Evolutionary conservation across 1,140 invertebrate species (phyloP), one percentile per base, ranked within the genome.

Genomic region (Cecropterus lyciades): DNA sequence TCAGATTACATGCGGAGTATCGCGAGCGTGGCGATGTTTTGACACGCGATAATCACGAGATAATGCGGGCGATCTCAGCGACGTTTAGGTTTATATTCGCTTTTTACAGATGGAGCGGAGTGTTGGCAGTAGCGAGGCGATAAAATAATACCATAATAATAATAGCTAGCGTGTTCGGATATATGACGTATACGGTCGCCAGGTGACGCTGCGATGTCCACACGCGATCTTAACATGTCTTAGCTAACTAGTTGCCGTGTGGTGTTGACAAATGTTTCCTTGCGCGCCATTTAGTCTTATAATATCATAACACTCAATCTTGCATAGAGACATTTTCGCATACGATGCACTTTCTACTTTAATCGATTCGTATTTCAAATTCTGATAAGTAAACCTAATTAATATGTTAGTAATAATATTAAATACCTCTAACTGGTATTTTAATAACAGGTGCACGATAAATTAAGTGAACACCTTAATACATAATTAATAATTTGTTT

Each of bases 41-140:
- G 91, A 92, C 91, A 92, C 89, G 90, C 89, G 91, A 92, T 92
- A 92, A 92, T 92, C 89, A 91, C 82, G 82, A 91, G 89, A 91
- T 92, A 92, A 92, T 92, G 83, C 89, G 82, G 77, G 79, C 87
- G 86, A 92, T 92, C 87, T 88, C 82, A 66, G 75, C 79, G 80
- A 80, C 87, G 79, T 87, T 92, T 90, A 89, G 86, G 87, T 89
- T 89, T 85, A 91, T 89, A 92, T 89, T 91, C 80, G 82, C 85
- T 92, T 92, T 91, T 89, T 87, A 83, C 84, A 82, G 79, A 73
- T 72, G 67, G 68, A 78, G 74, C 79, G 70, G 75, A 81, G 79
- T 81, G 80, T 79, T 72, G 70, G 78, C 80, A 80, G 75, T 79
- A 69, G 67, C 67, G 72, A 78, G 73, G 79, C 80, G 78, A 79